Conservation (phyloP, 2,888 invertebrate species). For the Dryadula phaetusa region DNA sequence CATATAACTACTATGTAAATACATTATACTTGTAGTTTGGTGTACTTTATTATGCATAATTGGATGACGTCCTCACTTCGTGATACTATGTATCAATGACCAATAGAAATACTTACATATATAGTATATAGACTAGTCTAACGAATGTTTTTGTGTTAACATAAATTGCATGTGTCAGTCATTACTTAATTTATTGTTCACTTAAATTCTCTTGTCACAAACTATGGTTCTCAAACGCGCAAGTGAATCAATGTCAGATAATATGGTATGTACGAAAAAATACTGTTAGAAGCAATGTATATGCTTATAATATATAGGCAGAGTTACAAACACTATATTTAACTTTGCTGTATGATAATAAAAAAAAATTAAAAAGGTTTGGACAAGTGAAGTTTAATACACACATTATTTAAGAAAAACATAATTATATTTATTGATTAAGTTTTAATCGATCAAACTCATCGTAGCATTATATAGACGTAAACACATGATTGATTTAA, state of each 20-base stretch:
- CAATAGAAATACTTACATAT: neutral
- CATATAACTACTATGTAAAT: neutral
- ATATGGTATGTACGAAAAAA: neutral
- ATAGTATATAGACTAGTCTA: neutral
- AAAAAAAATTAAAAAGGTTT: too few species aligned
- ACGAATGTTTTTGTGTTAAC: neutral
- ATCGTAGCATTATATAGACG: too few species aligned
- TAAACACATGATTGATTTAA: too few species aligned
- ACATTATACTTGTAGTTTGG: neutral
- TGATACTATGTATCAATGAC: neutral
- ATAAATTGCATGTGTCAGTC: neutral
- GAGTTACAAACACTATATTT: too few species aligned
- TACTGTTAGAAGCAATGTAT: neutral
- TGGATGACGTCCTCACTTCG: slow-evolving; percentile 9
- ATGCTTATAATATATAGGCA: too few species aligned
- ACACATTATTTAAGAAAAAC: too few species aligned
- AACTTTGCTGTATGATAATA: too few species aligned
- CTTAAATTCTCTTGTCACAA: neutral
- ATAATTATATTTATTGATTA: too few species aligned
- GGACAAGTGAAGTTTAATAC: too few species aligned
- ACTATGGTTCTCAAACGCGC: neutral
- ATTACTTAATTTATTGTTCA: neutral
- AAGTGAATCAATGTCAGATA: neutral
- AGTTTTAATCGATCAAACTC: too few species aligned
- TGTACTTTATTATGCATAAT: slow-evolving; percentile 14